Percentiles rank a stretch among this genome's conserved stretches.
Evolutionary conservation across 2,797 vertebrate genomes (phyloP).

Genomic region (Sorex maritimensis): DNA sequence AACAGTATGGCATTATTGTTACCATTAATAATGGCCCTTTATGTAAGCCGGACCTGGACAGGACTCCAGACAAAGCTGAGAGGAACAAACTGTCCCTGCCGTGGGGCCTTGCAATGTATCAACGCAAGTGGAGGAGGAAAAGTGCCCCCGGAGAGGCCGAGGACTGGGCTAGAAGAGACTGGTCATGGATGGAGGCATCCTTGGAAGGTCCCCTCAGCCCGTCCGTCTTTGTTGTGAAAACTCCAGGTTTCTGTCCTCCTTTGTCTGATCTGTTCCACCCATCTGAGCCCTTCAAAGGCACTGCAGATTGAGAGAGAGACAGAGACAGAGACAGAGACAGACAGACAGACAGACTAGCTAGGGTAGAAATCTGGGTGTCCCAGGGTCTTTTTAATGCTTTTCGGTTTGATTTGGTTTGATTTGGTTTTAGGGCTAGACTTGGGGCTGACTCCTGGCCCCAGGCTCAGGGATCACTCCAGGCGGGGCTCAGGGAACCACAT

Average conservation of each 20-base stretch:
- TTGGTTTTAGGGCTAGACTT: too few relatives aligned
- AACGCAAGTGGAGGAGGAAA: conserved; percentile 61
- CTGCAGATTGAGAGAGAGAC: too few relatives aligned
- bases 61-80: conserved; percentile 74
- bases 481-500: too few relatives aligned
- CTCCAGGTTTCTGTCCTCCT: neutral
- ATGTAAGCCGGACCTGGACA: conserved; percentile 78
- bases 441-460: too few relatives aligned
- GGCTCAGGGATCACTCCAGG: too few relatives aligned
- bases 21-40: conserved; percentile 83
- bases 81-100: conserved; percentile 78
- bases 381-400: too few relatives aligned
- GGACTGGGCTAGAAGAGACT: neutral
- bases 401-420: too few relatives aligned
- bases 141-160: neutral
- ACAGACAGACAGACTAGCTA: neutral
- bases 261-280: conserved; percentile 33
- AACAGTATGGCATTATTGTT: conserved; percentile 80
- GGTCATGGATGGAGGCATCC: neutral
- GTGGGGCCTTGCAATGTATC: conserved; percentile 75
- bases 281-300: neutral
- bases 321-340: neutral
- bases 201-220: conserved; percentile 12
- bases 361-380: neutral
- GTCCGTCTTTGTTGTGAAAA: neutral